phyloP scores from a whole-genome alignment of 2,888 invertebrate species.

The Pachliopta kotzebuea region DNA sequence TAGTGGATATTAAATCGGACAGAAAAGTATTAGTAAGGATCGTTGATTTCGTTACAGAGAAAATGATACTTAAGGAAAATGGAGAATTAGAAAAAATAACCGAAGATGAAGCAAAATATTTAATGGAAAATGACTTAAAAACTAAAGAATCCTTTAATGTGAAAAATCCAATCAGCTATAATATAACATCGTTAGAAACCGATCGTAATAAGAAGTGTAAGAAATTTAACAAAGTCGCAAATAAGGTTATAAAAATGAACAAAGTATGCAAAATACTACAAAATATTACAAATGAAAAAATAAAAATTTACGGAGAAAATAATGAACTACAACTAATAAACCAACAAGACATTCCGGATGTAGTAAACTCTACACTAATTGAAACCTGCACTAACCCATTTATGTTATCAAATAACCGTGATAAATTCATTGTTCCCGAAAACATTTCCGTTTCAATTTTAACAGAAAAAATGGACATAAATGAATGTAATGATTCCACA shows the following conservation, averaged over 20 bases:
- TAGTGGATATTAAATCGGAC: slow-evolving; percentile 66
- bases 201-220: slow-evolving; percentile 31
- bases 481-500: slow-evolving; percentile 4
- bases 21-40: slow-evolving; percentile 74
- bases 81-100: slow-evolving; percentile 71
- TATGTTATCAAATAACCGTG: slow-evolving; percentile 45
- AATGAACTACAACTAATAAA: slow-evolving; percentile 36
- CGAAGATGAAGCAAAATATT: slow-evolving; percentile 64
- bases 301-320: slow-evolving; percentile 25
- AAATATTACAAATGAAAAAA: slow-evolving; percentile 42
- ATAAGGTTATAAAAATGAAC: slow-evolving; percentile 56
- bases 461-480: slow-evolving; percentile 50
- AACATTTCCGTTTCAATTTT: slow-evolving; percentile 61
- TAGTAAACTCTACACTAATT: slow-evolving; percentile 69
- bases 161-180: slow-evolving; percentile 33
- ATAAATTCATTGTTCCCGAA: slow-evolving; percentile 65
- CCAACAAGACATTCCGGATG: slow-evolving; percentile 64
- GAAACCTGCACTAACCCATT: slow-evolving; percentile 51
- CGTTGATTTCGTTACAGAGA: slow-evolving; percentile 79
- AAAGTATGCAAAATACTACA: slow-evolving; percentile 58
- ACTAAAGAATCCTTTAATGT: slow-evolving; percentile 32
- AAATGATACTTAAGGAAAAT: slow-evolving; percentile 78
- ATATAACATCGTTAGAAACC: slow-evolving; percentile 21
- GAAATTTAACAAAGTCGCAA: slow-evolving; percentile 53
- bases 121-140: slow-evolving; percentile 54